Evolutionary conservation across 2,113 vertebrate genomes (phyloP).

Genomic region (Podarcis muralis): DNA sequence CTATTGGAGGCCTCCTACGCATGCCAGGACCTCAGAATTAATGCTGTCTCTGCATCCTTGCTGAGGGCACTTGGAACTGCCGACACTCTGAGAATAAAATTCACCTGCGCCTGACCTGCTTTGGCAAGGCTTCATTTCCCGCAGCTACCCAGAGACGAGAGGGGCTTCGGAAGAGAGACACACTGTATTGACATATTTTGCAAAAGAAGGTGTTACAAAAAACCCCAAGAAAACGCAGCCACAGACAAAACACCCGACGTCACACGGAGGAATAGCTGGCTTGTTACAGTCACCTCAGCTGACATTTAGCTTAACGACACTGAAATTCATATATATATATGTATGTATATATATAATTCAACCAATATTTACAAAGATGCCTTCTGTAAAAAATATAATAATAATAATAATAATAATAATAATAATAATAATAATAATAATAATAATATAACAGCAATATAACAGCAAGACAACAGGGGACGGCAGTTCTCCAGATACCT

Average conservation of each 20-base stretch:
- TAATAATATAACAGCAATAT: neutral
- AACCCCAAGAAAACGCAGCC: constrained; percentile 56
- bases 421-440: neutral
- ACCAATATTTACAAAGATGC: constrained; percentile 62
- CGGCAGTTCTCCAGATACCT: constrained; percentile 25
- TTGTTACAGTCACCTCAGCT: constrained; percentile 54
- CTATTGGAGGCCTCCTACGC: neutral
- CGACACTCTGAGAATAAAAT: neutral
- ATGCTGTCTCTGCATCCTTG: neutral
- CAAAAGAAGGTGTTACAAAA: constrained; percentile 42
- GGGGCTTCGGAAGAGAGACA: constrained; percentile 43
- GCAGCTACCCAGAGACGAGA: neutral
- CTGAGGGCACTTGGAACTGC: neutral
- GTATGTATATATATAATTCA: constrained; percentile 6
- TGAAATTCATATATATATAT: constrained; percentile 12
- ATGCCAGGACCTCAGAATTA: accelerated
- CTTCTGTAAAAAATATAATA: neutral
- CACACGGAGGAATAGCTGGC: constrained; percentile 59
- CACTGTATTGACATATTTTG: constrained; percentile 63
- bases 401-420: neutral
- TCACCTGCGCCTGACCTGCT: neutral
- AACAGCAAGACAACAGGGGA: neutral
- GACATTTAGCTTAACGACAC: constrained; percentile 47
- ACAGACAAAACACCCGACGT: constrained; percentile 62
- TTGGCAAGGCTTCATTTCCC: neutral